These are phyloP conservation scores for Dallia pectoralis DNA, from an alignment of 2,797 vertebrate genomes.

Conservation along the genomic window DNA sequence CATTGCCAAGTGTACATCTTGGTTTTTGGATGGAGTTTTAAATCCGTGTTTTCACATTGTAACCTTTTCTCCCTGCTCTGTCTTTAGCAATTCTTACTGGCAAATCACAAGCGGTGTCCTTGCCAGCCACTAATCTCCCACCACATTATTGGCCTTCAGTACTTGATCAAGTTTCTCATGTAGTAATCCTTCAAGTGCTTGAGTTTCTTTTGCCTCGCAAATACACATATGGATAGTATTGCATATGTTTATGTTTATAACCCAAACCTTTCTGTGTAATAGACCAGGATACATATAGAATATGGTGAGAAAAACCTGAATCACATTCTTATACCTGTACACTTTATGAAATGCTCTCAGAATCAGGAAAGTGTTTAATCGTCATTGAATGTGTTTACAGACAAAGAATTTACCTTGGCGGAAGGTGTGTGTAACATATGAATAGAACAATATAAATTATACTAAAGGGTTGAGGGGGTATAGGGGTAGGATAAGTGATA, in stretches of 20 bases:
- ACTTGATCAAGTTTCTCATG: not conserved
- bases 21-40: not conserved
- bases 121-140: not conserved
- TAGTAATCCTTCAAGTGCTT: conserved; percentile 5
- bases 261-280: not conserved
- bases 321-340: not conserved
- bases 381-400: too few relatives aligned
- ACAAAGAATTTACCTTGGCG: too few relatives aligned
- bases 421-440: too few relatives aligned
- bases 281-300: not conserved
- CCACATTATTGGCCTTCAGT: not conserved
- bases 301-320: not conserved
- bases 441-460: too few relatives aligned
- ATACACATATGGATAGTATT: not conserved
- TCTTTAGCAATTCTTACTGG: not conserved
- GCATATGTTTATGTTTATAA: too few relatives aligned
- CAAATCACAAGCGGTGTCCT: conserved; percentile 2
- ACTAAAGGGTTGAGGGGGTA: too few relatives aligned
- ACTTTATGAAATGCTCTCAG: too few relatives aligned
- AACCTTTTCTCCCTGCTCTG: not conserved
- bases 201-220: conserved; percentile 7
- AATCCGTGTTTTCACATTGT: not conserved
- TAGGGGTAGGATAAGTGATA: too few relatives aligned
- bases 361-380: too few relatives aligned
- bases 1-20: not conserved